Conservation (phyloP, 2,797 vertebrate genomes). For the Podarcis lilfordi region DNA sequence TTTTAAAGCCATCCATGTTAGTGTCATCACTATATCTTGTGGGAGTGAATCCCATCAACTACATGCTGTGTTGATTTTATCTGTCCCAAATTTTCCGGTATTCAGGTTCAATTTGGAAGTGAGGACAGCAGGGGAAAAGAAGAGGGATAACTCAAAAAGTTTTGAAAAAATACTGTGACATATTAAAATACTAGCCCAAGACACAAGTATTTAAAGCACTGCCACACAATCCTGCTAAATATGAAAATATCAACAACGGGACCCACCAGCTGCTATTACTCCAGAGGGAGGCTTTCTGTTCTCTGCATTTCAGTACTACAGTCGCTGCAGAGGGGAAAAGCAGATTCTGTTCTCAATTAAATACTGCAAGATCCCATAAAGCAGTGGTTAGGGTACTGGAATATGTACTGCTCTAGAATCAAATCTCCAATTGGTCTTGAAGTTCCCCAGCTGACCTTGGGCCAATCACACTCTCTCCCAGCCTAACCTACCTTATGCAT, state of each 20-base stretch:
- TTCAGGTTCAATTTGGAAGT: no score
- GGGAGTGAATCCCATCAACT: no score
- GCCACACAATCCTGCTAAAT: background rate
- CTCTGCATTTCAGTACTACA: background rate
- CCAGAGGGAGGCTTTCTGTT: background rate
- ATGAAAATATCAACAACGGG: background rate
- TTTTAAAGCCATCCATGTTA: no score
- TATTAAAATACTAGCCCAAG: background rate
- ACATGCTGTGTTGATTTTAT: no score
- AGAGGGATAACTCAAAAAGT: background rate
- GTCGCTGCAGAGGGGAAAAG: background rate
- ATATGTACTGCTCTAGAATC: background rate
- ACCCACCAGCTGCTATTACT: background rate
- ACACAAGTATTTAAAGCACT: background rate
- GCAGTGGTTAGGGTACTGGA: no score
- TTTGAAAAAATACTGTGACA: background rate
- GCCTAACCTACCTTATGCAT: no score
- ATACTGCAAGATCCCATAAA: background rate
- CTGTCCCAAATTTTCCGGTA: no score
- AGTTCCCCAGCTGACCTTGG: no score
- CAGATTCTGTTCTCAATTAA: background rate
- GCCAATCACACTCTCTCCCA: no score
- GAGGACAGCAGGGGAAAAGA: background rate
- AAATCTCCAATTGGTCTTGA: no score
- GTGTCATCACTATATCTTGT: no score